A percentile compares a stretch with the other conserved stretches of the same genome.
These are phyloP conservation scores for Pelecanus crispus DNA, from an alignment of 2,113 vertebrate species.

Conservation along the genomic window DNA sequence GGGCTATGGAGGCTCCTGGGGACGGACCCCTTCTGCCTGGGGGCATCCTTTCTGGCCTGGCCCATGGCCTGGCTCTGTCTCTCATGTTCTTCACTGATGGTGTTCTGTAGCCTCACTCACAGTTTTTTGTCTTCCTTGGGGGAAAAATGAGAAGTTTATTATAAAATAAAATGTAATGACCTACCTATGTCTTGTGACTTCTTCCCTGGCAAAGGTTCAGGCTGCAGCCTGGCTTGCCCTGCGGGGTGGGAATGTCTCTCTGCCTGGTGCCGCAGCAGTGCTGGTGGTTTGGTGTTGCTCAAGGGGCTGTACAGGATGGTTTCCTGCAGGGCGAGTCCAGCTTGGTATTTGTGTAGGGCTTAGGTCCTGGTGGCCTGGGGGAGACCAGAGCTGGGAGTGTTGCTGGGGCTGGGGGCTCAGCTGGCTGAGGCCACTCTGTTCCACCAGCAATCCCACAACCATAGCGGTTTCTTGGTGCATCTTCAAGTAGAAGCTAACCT, in stretches of 20 bases:
- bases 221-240: background rate
- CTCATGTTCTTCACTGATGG: background rate
- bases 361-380: fast-evolving
- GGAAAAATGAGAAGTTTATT: constrained; percentile 44
- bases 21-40: background rate
- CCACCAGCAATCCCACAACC: background rate
- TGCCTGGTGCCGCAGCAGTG: background rate
- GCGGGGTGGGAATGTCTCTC: background rate
- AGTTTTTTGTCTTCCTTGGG: constrained; percentile 44
- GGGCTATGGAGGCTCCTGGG: background rate
- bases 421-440: background rate
- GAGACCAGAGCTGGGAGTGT: background rate
- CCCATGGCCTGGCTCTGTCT: background rate
- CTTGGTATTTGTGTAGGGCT: background rate
- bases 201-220: background rate
- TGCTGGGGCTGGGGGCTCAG: background rate
- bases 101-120: constrained; percentile 52
- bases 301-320: background rate
- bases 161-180: constrained; percentile 55
- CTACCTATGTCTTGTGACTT: background rate
- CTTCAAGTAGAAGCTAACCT: background rate
- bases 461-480: fast-evolving
- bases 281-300: background rate
- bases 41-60: background rate
- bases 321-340: background rate